A percentile compares a stretch with the other conserved stretches of the same genome.
Conservation (phyloP, 2,888 invertebrate species). For the Dysmachus trigonus region DNA sequence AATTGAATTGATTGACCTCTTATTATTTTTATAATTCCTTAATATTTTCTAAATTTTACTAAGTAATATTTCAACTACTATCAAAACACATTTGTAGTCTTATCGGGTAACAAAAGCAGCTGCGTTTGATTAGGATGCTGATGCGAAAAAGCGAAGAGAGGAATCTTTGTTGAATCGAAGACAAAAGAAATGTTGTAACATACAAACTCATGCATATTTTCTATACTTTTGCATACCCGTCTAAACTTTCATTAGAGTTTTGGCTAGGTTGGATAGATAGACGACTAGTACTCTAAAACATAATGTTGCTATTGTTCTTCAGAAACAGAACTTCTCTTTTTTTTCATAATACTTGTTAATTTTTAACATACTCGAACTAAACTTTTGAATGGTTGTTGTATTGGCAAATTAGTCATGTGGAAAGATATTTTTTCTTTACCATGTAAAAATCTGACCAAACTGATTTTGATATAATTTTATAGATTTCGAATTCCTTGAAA, state of each 20-base stretch:
- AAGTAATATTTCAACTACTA: background rate
- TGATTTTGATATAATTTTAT: too few relatives aligned
- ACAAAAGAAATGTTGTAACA: background rate
- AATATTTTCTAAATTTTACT: background rate
- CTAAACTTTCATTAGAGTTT: background rate
- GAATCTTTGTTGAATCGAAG: background rate
- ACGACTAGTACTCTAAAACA: too few relatives aligned
- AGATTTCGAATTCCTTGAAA: too few relatives aligned
- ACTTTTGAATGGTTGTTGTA: too few relatives aligned
- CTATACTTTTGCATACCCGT: background rate
- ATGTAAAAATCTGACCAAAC: too few relatives aligned
- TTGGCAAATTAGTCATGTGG: too few relatives aligned
- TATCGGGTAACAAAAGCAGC: background rate
- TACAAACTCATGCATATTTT: background rate
- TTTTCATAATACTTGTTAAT: too few relatives aligned
- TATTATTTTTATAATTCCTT: background rate
- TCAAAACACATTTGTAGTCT: background rate
- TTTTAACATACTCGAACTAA: too few relatives aligned
- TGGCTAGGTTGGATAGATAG: background rate
- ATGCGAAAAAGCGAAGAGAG: background rate
- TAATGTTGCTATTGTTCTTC: background rate
- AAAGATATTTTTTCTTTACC: too few relatives aligned
- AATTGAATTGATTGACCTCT: too few relatives aligned
- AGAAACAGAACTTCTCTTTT: too few relatives aligned
- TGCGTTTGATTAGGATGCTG: too few relatives aligned